Base-by-base conservation (phyloP, 1,140 invertebrate genomes). In the Trachymyrmex septentrionalis region DNA sequence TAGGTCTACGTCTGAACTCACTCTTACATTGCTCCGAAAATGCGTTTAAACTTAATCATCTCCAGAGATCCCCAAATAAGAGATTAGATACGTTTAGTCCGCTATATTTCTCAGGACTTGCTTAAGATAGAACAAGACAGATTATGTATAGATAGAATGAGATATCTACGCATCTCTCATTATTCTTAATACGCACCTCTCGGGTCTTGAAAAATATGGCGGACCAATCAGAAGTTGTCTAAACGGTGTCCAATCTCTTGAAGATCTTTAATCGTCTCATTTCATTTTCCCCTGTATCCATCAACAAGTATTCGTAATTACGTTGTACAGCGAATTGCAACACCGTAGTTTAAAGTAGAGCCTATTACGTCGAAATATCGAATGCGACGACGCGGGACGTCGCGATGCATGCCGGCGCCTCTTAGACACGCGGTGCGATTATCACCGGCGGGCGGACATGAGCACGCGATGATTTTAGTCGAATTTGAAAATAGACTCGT, bases 401-500 rank as follows among this genome's bases (percentile, higher is more conserved):
- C 64, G 78, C 64, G 66, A 81, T 59, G 53, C 64, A 21, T 34
- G 53, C 66, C 53, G 64, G 77, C 77, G 66, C 34, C 30, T 80
- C 61, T 80, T 69, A 44, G 64, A 55, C 76, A 77, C 27, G 75
- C 75, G 50, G 61, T 64, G 72, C 24, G 57, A 24, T 86, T 59
- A 86, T 85, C 73, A 57, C 66, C 6, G 16, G 27, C 75, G 38
- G 77, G 64, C 64, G 85, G 64, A 86, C 64, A 34, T 19, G 63
- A 10, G 30, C 53, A 44, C 44, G 78, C 85, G 85, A 86, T 73
- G 50, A 48, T 73, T 87, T 82, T 30, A 72, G 69, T 64, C 78
- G 69, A 87, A 87, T 87, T 87, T 87, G 86, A 87, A 87, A 87
- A 87, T 87, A 87, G 86, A 82, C 78, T 44, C 38, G 67, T 30